Base-by-base conservation (phyloP, 2,113 vertebrate species). In the Clarias gariepinus region DNA sequence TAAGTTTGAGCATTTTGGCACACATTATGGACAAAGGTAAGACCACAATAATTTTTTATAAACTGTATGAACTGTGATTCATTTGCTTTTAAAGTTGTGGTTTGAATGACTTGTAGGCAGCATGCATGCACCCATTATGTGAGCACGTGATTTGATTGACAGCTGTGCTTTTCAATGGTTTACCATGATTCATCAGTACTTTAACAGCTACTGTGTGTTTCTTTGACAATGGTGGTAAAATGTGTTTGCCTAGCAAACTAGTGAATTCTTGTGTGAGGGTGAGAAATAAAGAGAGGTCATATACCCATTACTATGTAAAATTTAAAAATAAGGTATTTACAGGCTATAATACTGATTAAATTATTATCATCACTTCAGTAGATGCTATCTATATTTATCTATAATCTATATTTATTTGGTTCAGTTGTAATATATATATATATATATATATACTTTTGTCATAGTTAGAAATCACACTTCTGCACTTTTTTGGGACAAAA, bases 21-120 rank as follows among this genome's bases (percentile, higher is more conserved):
- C 77, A 79, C 12, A 90, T 25, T 84, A 94, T 94, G 94, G 93
- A 94, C 3, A 87, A 90, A 92, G 94, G 94, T 95, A 95, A 81
- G 90, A 77, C 47, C 3, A 2, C 21, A 80, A 33, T 10, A 61
- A 81, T 61, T 41, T 61, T 81, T 81, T 5, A 36, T 30, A 81
- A 61, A 80, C 16, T 60, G n/a, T 47, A 60, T 0, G 12, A 36
- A 41, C 0, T 81, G 36, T 58, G 12, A 61, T 61, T 79, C 7
- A 78, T 28, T 78, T 55, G 30, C 53, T 57, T 57, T 15, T 25
- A 36, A 61, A 25, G 28, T 28, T 21, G 28, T 23, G 30, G 19
- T 41, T 61, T 61, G 57, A 81, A 81, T 41, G 19, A 25, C 55
- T 36, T 41, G 41, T 25, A 41, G 19, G 18, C 78, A 61, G 21